A percentile compares a stretch with the other conserved stretches of the same genome.
phyloP scores from a whole-genome alignment of 2,888 invertebrate genomes.

The Falcaria lacertinaria region DNA sequence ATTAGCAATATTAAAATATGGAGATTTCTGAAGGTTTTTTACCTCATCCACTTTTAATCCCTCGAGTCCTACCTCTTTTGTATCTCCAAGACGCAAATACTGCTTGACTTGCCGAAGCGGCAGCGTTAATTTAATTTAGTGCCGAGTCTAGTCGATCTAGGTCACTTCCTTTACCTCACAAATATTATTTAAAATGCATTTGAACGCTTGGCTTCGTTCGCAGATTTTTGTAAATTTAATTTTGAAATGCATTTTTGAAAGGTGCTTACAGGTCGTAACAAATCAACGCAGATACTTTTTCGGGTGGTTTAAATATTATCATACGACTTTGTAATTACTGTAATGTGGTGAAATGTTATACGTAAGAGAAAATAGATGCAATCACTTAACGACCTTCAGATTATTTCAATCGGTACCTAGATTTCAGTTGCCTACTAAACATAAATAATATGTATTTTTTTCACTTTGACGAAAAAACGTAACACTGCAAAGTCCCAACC shows the following conservation, averaged over 20 bases:
- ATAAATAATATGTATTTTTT: not conserved
- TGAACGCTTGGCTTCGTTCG: constrained; percentile 13
- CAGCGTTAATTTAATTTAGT: constrained; percentile 45
- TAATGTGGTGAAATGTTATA: no score
- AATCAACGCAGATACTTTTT: no score
- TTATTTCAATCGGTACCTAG: no score
- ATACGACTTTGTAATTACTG: no score
- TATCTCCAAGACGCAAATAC: constrained; percentile 32
- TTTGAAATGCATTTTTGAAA: no score
- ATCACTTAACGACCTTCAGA: no score
- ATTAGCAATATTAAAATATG: no score
- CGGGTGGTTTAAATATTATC: no score
- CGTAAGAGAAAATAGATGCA: no score
- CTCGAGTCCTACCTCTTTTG: constrained; percentile 16
- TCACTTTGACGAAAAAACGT: not conserved
- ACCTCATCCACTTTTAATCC: constrained; percentile 12
- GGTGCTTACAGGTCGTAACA: no score
- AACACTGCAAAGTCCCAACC: constrained; percentile 4
- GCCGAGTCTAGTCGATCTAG: constrained; percentile 36
- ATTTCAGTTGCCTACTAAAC: not conserved
- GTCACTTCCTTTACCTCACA: constrained; percentile 41
- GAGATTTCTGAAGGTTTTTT: constrained; percentile 2
- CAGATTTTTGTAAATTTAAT: not conserved
- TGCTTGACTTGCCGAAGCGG: constrained; percentile 29
- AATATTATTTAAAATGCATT: constrained; percentile 37